Conservation (phyloP, 2,113 vertebrate species). For the Mixornis gularis region DNA sequence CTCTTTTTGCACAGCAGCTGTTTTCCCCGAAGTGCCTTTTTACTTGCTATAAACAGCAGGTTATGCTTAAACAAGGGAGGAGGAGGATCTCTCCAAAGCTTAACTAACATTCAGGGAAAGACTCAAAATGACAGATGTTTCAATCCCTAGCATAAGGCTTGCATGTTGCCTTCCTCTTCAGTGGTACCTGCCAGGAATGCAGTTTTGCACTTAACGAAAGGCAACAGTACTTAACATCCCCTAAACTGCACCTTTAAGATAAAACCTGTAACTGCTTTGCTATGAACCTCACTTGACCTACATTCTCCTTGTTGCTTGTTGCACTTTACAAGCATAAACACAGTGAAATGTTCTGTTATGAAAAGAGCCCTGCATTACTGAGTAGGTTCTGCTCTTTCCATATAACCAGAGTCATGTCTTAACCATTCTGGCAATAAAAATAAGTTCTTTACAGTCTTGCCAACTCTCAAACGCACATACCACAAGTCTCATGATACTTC, state of each 20-base stretch:
- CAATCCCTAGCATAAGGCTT: neutral
- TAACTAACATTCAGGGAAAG: neutral
- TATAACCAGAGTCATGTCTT: neutral
- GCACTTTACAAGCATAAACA: constrained; percentile 4
- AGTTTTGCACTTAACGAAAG: neutral
- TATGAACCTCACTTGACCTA: neutral
- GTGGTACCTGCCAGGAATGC: neutral
- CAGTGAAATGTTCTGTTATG: neutral
- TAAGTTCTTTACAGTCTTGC: constrained; percentile 14
- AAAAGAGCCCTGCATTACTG: neutral
- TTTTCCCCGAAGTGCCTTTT: neutral
- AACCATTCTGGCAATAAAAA: constrained; percentile 5
- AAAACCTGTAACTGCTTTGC: neutral
- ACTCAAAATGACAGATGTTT: neutral
- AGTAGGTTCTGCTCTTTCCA: neutral
- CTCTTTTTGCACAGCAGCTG: neutral
- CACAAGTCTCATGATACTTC: constrained; percentile 16
- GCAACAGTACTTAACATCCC: neutral
- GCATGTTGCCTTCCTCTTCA: neutral
- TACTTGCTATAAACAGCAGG: neutral
- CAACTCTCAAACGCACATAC: constrained; percentile 3
- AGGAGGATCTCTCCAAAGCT: neutral
- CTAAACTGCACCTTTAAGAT: neutral
- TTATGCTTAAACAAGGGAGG: neutral
- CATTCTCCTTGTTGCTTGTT: neutral